Base-by-base conservation (phyloP, 2,113 vertebrate species). In the Nannospalax galili region DNA sequence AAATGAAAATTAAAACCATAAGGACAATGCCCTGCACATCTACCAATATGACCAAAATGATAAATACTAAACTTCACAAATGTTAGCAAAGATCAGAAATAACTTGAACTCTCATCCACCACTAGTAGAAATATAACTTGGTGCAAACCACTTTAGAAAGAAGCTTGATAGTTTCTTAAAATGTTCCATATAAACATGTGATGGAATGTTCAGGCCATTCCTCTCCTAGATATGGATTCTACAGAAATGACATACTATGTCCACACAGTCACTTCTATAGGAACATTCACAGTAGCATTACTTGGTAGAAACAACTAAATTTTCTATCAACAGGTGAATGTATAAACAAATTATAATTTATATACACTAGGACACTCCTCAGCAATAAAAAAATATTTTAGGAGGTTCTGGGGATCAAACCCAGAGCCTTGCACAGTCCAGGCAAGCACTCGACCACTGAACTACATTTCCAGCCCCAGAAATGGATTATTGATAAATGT, bases 351-450 rank as follows among this genome's bases (percentile, higher is more conserved):
- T n/a, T n/a, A n/a, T n/a, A n/a, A n/a, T n/a, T n/a, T 84, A 40
- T 9, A 37, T 35, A 35, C 4, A 70, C 58, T n/a, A 67, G n/a
- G 10, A 74, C 12, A 69, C 40, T 30, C 77, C 4, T 48, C 15
- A 62, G 37, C 19, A 86, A 74, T 86, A 60, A 90, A 85, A 90
- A n/a, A 17, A 92, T 82, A 82, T 26, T n/a, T n/a, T 52, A n/a
- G 45, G 26, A 58, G 58, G 58, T 58, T 58, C 58, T 58, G 16
- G 58, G 16, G 16, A 58, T 17, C 58, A 58, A 58, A 16, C 58
- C 58, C n/a, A n/a, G n/a, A n/a, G n/a, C n/a, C n/a, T n/a, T n/a
- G n/a, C n/a, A n/a, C n/a, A n/a, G n/a, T n/a, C n/a, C n/a, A n/a
- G n/a, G n/a, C n/a, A n/a, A n/a, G n/a, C n/a, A n/a, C n/a, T n/a